A percentile compares a stretch with the other conserved stretches of the same genome.
phyloP scores from a whole-genome alignment of 1,140 invertebrate genomes.

The Heliconius nattereri region DNA sequence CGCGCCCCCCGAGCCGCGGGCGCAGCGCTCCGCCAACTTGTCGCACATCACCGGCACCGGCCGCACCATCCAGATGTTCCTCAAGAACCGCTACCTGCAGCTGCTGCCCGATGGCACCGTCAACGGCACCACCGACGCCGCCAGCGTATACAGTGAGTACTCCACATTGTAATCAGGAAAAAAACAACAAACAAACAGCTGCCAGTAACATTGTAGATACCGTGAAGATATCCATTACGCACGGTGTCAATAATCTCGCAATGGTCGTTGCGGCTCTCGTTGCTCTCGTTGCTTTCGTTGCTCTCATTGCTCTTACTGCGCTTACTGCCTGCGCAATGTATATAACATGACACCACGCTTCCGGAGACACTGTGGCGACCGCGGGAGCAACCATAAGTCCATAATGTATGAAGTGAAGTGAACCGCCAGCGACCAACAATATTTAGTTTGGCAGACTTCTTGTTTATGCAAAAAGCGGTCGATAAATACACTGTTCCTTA shows the following conservation, averaged over 20 bases:
- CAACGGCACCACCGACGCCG: conserved; percentile 88
- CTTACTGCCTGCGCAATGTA: conserved; percentile 18
- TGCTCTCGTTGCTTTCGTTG: neutral
- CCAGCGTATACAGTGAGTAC: conserved; percentile 90
- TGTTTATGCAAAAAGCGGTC: neutral
- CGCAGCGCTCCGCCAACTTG: conserved; percentile 86
- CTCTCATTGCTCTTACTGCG: neutral
- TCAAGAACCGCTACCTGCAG: conserved; percentile 90
- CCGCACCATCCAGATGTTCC: conserved; percentile 89
- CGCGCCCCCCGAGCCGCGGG: conserved; percentile 74
- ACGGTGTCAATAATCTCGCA: conserved; percentile 2
- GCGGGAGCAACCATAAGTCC: neutral
- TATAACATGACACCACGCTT: conserved; percentile 15
- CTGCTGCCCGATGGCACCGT: conserved; percentile 89
- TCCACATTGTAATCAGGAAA: neutral
- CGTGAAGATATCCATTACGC: conserved; percentile 12
- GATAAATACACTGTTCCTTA: conserved; percentile 12
- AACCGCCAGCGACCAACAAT: too few relatives aligned
- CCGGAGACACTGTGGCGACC: conserved; percentile 12
- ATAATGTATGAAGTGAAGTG: too few relatives aligned
- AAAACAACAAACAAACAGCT: neutral
- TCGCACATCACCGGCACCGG: conserved; percentile 87
- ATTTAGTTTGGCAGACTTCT: neutral
- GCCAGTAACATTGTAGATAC: neutral
- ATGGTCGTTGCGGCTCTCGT: conserved; percentile 16